Evolutionary conservation across 2,113 vertebrate species (phyloP).

Genomic region (Dipodomys stephensi): DNA sequence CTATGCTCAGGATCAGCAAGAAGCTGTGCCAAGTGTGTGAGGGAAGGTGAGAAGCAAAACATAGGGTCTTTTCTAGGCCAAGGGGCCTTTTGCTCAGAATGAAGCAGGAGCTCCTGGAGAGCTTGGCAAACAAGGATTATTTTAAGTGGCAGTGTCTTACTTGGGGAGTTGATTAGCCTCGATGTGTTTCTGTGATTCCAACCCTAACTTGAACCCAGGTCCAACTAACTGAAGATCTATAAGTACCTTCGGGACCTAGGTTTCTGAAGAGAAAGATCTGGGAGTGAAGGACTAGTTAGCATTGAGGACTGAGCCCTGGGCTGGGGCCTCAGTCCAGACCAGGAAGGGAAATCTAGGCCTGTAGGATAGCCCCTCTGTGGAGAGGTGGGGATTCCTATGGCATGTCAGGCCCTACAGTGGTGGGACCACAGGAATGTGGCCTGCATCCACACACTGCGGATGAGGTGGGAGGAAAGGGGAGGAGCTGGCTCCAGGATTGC

Average conservation of each 20-base stretch:
- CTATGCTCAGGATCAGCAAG: neutral
- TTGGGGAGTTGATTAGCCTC: neutral
- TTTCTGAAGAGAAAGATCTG: neutral
- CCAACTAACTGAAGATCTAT: neutral
- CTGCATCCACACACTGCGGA: fast-evolving
- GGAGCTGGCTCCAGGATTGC: neutral
- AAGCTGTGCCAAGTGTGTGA: neutral
- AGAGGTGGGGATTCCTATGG: neutral
- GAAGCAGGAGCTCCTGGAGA: neutral
- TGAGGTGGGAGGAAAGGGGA: neutral
- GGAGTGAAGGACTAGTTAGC: too few species aligned
- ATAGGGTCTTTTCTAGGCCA: fast-evolving
- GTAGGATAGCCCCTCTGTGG: neutral
- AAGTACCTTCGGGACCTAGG: neutral
- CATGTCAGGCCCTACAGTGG: too few species aligned
- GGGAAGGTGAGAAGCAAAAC: neutral
- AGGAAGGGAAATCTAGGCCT: neutral
- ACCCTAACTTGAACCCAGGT: neutral
- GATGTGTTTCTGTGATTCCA: neutral
- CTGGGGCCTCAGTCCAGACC: fast-evolving
- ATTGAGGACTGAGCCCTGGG: neutral
- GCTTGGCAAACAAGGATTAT: neutral
- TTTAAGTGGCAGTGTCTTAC: neutral
- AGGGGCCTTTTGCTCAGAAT: neutral
- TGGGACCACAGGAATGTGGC: too few species aligned